Percentiles rank a stretch among this genome's conserved stretches.
These are phyloP conservation scores for Tetranychus urticae DNA, from an alignment of 1,140 invertebrate species.

Conservation along the genomic window DNA sequence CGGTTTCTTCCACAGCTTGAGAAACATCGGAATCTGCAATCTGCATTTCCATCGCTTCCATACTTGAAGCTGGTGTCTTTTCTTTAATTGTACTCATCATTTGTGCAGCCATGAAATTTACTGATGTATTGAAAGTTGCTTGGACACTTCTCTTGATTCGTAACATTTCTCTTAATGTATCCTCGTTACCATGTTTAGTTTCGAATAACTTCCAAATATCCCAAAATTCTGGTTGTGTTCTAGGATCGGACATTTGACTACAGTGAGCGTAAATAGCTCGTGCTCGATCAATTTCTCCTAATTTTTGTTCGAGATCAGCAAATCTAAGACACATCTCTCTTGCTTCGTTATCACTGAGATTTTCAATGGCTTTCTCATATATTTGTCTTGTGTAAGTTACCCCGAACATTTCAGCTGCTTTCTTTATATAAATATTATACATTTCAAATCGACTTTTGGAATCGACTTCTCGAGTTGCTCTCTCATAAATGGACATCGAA, in stretches of 20 bases:
- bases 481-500: conserved; percentile 93
- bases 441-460: conserved; percentile 83
- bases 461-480: conserved; percentile 68
- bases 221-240: conserved; percentile 71
- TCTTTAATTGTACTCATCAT: conserved; percentile 49
- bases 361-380: conserved; percentile 93
- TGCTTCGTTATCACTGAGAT: conserved; percentile 63
- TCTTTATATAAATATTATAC: conserved; percentile 96
- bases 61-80: background rate
- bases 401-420: conserved; percentile 90
- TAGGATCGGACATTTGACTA: conserved; percentile 95
- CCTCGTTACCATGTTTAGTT: conserved; percentile 96
- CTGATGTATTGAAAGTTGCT: conserved; percentile 85
- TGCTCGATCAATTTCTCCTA: conserved; percentile 92
- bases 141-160: conserved; percentile 90
- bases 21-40: background rate
- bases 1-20: background rate
- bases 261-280: conserved; percentile 92
- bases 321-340: conserved; percentile 90
- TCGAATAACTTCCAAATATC: conserved; percentile 99
- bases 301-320: conserved; percentile 87
- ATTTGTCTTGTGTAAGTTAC: conserved; percentile 86
- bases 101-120: conserved; percentile 66
- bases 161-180: conserved; percentile 97
- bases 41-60: background rate